These are phyloP conservation scores for Rugalucina vietnamica DNA, from an alignment of 2,888 invertebrate genomes.

Conservation along the genomic window DNA sequence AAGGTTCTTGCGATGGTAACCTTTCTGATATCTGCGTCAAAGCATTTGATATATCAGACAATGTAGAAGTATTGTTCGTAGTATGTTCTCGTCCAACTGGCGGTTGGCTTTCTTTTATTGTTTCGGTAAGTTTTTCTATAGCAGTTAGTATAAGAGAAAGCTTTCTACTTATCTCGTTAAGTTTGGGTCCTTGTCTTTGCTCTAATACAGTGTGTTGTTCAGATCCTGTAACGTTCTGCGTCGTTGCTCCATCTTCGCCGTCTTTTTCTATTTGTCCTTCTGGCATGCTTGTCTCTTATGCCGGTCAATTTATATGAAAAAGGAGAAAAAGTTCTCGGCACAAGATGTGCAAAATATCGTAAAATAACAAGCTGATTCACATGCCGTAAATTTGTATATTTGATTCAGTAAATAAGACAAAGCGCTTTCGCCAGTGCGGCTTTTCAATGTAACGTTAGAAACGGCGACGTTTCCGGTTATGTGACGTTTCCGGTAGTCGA, in stretches of 20 bases:
- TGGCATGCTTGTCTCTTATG: not conserved
- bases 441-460: too few species aligned
- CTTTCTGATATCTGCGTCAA: not conserved
- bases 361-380: too few species aligned
- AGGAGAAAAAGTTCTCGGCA: too few species aligned
- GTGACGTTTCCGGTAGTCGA: too few species aligned
- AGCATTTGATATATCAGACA: not conserved
- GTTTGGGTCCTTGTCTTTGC: not conserved
- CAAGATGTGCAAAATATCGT: too few species aligned
- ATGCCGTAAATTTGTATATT: too few species aligned
- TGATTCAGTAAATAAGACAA: too few species aligned
- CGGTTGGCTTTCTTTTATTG: not conserved
- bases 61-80: not conserved
- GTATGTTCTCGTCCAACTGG: not conserved
- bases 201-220: not conserved
- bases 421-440: too few species aligned
- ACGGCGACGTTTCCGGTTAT: too few species aligned
- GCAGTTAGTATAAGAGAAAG: not conserved
- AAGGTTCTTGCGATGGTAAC: not conserved
- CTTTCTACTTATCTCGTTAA: conserved; percentile 2
- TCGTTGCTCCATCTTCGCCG: conserved; percentile 2
- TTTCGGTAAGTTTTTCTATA: not conserved
- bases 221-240: not conserved
- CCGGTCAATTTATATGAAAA: not conserved
- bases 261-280: not conserved